Base-by-base conservation (phyloP, 2,888 invertebrate species). In the Pediacus dermestoides region DNA sequence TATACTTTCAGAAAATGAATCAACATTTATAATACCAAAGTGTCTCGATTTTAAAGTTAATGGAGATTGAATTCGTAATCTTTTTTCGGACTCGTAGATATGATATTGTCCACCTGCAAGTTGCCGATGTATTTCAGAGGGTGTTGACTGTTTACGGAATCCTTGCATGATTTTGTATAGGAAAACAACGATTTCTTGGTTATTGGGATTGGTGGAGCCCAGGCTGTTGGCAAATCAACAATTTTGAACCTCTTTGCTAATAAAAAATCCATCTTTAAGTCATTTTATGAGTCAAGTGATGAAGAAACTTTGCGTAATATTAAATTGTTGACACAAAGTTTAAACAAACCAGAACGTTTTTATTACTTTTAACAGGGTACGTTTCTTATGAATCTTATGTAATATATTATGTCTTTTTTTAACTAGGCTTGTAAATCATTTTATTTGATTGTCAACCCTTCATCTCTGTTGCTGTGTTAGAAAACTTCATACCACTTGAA, bases 191-290 rank as follows among this genome's bases (percentile, higher is more conserved):
- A 93, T 58, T 96, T 91, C 67, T 70, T 91, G 18, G 94, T 95
- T 9, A 81, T 96, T 27, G 94, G 93, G 4, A 69, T 83, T 16
- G 69, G 83, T 39, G 84, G 96, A 1, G 71, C 78, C 2, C 92
- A 92, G 70, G 86, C 91, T 16, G 85, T 85, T 3, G 96, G 96
- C 1, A 96, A 96, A 71, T 95, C 95, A 2, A 88, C 89, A 32
- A 76, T 96, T 44, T 71, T 94, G 65, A 92, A 92, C 56, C 72
- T 90, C 25, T 70, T 96, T 22, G 81, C 85, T 2, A 81, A 84
- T 11, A 64, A 64, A 48, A 55, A 57, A 44, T 52, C 66, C 16
- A 32, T 67, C 39, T 66, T 74, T 46, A 63, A 67, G 54, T 50
- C 55, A 30, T 41, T 44, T 8, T 46, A 52, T 32, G 27, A 34